Conservation (phyloP, 1,140 invertebrate genomes). For the Drosophila kurseongensis region DNA sequence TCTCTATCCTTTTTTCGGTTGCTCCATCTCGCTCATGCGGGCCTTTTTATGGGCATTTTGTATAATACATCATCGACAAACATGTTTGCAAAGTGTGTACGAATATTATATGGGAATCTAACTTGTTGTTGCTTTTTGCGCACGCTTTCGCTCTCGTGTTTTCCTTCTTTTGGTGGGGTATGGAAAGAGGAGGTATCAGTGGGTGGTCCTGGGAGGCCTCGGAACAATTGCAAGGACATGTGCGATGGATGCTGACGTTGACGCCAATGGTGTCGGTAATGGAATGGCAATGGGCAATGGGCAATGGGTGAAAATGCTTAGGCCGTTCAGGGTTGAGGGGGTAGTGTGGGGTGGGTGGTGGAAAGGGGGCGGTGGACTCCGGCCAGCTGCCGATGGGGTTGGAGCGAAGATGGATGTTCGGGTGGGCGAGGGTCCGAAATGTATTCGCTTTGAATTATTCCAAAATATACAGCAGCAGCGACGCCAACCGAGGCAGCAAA, state of each 20-base stretch:
- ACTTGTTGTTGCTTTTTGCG: constrained; percentile 71
- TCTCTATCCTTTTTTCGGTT: constrained; percentile 6
- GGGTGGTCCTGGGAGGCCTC: constrained; percentile 19
- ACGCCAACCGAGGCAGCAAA: constrained; percentile 50
- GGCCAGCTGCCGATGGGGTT: constrained; percentile 69
- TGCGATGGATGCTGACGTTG: constrained; percentile 83
- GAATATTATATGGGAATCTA: constrained; percentile 84
- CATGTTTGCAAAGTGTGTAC: constrained; percentile 84
- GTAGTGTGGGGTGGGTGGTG: not conserved
- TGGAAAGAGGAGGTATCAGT: not conserved
- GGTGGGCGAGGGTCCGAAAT: constrained; percentile 54
- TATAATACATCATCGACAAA: constrained; percentile 84
- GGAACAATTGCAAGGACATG: constrained; percentile 83
- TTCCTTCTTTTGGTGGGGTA: not conserved
- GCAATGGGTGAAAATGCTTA: constrained; percentile 35
- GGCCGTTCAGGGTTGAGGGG: constrained; percentile 15
- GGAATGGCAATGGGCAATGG: constrained; percentile 68
- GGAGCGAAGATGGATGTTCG: constrained; percentile 56
- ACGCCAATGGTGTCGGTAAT: constrained; percentile 83
- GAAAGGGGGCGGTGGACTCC: not conserved
- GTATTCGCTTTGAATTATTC: constrained; percentile 82
- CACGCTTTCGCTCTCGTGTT: constrained; percentile 71
- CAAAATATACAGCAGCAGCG: constrained; percentile 70
- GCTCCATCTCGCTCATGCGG: constrained; percentile 76
- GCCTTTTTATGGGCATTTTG: constrained; percentile 83